Percentiles rank a stretch among this genome's conserved stretches.
These are phyloP conservation scores for Platysteira castanea DNA, from an alignment of 2,113 vertebrate species.

Conservation along the genomic window DNA sequence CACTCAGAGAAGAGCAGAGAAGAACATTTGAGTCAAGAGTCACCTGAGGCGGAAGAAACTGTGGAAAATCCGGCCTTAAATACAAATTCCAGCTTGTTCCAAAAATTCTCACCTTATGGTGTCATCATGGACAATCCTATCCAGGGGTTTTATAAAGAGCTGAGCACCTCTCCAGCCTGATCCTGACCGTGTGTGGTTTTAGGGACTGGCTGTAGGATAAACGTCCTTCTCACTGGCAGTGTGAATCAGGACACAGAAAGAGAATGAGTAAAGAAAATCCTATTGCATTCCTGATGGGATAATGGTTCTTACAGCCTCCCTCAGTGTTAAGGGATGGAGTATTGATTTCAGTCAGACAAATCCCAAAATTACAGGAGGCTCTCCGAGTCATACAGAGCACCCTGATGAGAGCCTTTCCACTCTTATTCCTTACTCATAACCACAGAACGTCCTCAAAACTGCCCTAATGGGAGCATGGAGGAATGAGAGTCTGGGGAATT, in stretches of 20 bases:
- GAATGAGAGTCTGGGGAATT: conserved; percentile 18
- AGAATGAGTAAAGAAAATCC: background rate
- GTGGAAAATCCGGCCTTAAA: background rate
- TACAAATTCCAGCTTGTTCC: background rate
- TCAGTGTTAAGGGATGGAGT: background rate
- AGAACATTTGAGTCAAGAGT: background rate
- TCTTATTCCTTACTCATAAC: background rate
- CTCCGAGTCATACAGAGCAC: background rate
- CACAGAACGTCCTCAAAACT: background rate
- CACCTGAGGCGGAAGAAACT: background rate
- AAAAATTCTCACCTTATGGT: background rate
- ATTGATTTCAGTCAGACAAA: background rate
- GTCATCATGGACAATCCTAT: no score
- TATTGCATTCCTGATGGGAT: background rate
- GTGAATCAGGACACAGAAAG: background rate
- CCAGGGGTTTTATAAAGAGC: background rate
- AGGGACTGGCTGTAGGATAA: background rate
- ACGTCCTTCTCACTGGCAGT: background rate
- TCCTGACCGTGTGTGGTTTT: background rate
- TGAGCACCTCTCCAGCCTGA: background rate
- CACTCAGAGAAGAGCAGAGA: background rate
- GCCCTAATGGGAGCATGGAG: background rate
- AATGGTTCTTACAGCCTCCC: background rate
- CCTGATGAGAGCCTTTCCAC: background rate
- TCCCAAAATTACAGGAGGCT: background rate